Evolutionary conservation across 2,888 invertebrate genomes (phyloP).

Genomic region (Ectemnius continuus): DNA sequence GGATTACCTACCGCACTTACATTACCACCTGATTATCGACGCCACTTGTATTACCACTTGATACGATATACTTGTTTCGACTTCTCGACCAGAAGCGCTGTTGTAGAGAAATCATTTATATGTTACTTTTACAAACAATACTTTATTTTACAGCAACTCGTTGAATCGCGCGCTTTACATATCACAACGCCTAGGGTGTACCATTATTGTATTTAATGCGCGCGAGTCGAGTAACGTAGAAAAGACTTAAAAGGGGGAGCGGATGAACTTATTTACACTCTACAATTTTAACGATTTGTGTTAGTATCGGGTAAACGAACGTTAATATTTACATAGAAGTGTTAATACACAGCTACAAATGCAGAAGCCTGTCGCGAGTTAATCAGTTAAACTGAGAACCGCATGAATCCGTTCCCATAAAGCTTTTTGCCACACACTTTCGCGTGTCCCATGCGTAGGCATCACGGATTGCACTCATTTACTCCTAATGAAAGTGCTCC

Average conservation of each 20-base stretch:
- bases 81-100: no score
- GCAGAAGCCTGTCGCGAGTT: not conserved
- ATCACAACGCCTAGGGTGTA: conserved; percentile 37
- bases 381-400: not conserved
- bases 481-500: not conserved
- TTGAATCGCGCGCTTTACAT: not conserved
- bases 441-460: not conserved
- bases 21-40: no score
- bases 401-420: no score
- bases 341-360: not conserved
- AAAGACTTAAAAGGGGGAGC: not conserved
- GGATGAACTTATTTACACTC: conserved; percentile 47
- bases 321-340: not conserved
- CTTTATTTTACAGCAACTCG: conserved; percentile 40
- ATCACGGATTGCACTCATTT: not conserved
- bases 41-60: no score
- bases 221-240: not conserved
- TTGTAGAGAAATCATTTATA: no score
- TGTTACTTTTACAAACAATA: conserved; percentile 6
- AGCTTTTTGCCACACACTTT: not conserved
- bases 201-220: not conserved
- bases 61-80: no score
- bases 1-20: no score
- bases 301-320: conserved; percentile 4
- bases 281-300: conserved; percentile 37